Conservation (phyloP, 2,113 vertebrate genomes). For the Hypocryptadius cinnamomeus region DNA sequence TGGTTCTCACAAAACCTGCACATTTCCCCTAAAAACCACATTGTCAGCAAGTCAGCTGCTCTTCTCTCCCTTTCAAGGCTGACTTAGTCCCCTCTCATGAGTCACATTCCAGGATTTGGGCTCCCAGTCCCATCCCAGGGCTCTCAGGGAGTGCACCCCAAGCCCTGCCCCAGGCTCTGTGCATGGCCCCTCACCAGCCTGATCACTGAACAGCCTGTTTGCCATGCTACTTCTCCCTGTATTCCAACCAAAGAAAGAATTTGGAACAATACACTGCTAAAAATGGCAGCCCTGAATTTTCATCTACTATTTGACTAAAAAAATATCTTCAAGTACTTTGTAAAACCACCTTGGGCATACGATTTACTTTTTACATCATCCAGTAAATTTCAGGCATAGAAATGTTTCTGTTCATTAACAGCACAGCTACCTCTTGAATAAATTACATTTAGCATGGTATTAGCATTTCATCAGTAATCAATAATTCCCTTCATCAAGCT, state of each 20-base stretch:
- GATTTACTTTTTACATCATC: neutral
- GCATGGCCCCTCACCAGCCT: neutral
- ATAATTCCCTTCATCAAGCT: neutral
- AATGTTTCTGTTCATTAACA: neutral
- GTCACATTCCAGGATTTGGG: rapidly evolving
- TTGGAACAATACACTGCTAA: neutral
- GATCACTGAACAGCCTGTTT: neutral
- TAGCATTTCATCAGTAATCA: neutral
- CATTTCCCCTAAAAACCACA: neutral
- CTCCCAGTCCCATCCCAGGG: neutral
- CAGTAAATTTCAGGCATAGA: neutral
- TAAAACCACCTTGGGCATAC: neutral
- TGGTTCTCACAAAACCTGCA: neutral
- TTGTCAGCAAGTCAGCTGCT: neutral
- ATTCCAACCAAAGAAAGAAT: neutral
- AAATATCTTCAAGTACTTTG: neutral
- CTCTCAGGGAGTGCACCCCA: neutral
- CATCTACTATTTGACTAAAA: neutral
- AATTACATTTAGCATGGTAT: neutral
- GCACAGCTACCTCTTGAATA: neutral
- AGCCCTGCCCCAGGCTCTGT: no score
- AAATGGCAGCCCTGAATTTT: neutral
- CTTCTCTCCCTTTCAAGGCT: neutral
- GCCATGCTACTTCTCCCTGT: neutral
- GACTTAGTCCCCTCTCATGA: rapidly evolving